Evolutionary conservation across 1,140 invertebrate species (phyloP), one percentile per base, ranked within the genome.

Genomic region (Agrypnia vestita): DNA sequence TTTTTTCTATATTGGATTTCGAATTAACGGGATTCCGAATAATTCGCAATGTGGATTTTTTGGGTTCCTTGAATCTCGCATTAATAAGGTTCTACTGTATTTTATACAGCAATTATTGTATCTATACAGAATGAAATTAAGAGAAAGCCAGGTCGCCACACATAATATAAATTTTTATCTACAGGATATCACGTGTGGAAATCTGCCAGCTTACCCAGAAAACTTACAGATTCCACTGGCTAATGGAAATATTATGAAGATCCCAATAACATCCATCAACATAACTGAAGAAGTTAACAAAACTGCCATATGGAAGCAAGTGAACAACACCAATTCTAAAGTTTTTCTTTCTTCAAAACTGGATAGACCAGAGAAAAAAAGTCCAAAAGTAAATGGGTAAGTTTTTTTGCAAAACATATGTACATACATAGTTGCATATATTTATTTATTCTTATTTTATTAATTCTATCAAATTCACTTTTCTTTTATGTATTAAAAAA

Each of bases 261-360:
- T 97, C 84, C 96, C 96, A 4, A 87, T 97, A 79, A 91, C 94
- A 46, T 94, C 94, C 13, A 96, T 97, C 82, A 98, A 98, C 89
- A 97, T 98, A 85, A 95, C 95, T 17, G 96, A 98, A 87, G 97
- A 98, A 88, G 94, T 98, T 17, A 96, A 97, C 85, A 96, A 97
- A 86, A 96, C 95, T 35, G 95, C 95, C 21, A 95, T 98, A 84
- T 99, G 97, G 97, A 95, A 97, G 85, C 96, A 97, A 86, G 96
- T 98, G 13, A 97, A 97, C 78, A 88, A 87, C 82, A 85, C 84
- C 59, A 90, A 74, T 44, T 82, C 73, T 85, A 78, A 84, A 75
- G 3, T n/a, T 13, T 44, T 67, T 47, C 51, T 46, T 49, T 11
- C 71, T 7, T n/a, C 73, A 9, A 80, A 86, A 73, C 15, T 64